These are phyloP conservation scores for Falco concolor DNA, from an alignment of 2,797 vertebrate species.

Conservation along the genomic window DNA sequence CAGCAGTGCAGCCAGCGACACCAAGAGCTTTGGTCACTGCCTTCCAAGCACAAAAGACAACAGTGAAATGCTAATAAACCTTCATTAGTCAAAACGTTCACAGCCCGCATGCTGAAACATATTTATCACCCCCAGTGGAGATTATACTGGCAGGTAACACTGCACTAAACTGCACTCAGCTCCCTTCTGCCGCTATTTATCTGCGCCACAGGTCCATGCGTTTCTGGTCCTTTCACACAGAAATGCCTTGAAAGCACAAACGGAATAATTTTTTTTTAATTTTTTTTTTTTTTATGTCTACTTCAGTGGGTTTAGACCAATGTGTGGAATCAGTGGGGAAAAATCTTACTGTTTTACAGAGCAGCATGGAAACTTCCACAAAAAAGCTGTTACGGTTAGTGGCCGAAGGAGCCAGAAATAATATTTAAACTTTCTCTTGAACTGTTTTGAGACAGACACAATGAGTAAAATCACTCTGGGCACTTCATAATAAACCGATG, in stretches of 20 bases:
- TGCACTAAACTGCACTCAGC: not conserved
- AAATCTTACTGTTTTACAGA: not conserved
- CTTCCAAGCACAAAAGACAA: not conserved
- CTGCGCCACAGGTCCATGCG: not conserved
- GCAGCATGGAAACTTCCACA: not conserved
- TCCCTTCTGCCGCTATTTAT: not conserved
- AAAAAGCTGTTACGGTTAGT: not conserved
- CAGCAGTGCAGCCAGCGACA: not conserved
- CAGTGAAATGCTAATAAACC: not conserved
- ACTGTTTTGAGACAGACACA: not conserved
- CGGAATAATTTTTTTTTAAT: rapidly evolving
- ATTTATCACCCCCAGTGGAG: not conserved
- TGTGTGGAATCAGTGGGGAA: not conserved
- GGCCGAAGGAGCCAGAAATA: conserved; percentile 21
- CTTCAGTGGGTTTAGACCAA: not conserved
- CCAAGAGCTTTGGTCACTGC: rapidly evolving
- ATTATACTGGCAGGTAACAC: not conserved
- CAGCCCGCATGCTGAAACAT: rapidly evolving
- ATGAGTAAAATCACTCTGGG: not conserved
- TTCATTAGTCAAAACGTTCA: not conserved
- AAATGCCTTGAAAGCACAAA: not conserved
- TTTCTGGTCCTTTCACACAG: not conserved
- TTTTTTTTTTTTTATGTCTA: not conserved
- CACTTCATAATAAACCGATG: not conserved
- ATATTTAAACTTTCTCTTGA: conserved; percentile 27